These are phyloP conservation scores for Acrobasis consociella DNA, from an alignment of 2,888 invertebrate species.

Conservation along the genomic window DNA sequence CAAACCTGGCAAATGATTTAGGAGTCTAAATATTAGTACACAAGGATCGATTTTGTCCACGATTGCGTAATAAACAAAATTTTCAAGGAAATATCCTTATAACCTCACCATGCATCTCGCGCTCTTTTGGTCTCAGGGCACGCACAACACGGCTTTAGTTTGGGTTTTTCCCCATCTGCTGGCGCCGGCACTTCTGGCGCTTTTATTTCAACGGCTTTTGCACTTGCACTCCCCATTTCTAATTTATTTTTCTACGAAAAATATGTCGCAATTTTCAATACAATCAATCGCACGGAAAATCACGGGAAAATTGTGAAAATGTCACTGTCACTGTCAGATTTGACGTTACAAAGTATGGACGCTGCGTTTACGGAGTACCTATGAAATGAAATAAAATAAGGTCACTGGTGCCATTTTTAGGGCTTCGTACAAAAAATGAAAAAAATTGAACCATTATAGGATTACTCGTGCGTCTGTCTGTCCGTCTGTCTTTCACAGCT, in stretches of 20 bases:
- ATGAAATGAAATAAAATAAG: not conserved
- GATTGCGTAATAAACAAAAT: constrained; percentile 81
- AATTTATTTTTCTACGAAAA: constrained; percentile 16
- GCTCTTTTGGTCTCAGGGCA: constrained; percentile 97
- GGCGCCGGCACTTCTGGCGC: constrained; percentile 51
- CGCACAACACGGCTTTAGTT: constrained; percentile 97
- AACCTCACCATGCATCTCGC: constrained; percentile 94
- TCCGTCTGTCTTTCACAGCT: too few relatives aligned
- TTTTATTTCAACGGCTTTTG: constrained; percentile 68
- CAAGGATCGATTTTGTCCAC: not conserved
- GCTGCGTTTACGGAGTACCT: not conserved
- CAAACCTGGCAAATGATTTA: too few relatives aligned
- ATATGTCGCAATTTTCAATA: constrained; percentile 32
- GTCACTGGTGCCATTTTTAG: too few relatives aligned
- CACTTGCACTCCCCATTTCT: constrained; percentile 74
- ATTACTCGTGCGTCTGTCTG: too few relatives aligned
- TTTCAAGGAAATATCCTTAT: constrained; percentile 36
- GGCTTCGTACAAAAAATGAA: too few relatives aligned
- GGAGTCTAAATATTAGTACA: too few relatives aligned
- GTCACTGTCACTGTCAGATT: not conserved
- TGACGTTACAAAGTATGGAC: not conserved
- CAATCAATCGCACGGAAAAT: not conserved
- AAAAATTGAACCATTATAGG: too few relatives aligned
- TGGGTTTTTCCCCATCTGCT: constrained; percentile 84
- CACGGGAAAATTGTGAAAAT: not conserved